Evolutionary conservation across 2,888 invertebrate species (phyloP), one percentile per base, ranked within the genome.

Genomic region (Hipparchia semele): DNA sequence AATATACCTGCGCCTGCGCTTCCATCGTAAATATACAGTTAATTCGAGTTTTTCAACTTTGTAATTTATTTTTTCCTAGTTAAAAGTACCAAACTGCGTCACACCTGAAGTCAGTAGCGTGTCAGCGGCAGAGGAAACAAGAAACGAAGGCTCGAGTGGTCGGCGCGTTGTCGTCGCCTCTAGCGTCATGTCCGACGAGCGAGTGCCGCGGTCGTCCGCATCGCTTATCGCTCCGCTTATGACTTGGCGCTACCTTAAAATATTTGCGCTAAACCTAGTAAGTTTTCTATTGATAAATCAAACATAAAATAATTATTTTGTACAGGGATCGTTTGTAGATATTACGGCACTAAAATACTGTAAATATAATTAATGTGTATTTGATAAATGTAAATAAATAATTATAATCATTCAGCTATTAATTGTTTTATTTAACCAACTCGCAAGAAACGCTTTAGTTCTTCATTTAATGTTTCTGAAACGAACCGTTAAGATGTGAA

Each of bases 151-250:
- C 0, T 85, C 92, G 0, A 94, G 89, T 45, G 93, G 94, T 3
- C 87, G 92, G 8, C 95, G 95, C 2, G 94, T 95, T 1, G 95
- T 96, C 0, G 94, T 96, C 60, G 96, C 96, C 6, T 96, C 95
- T 71, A 96, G 96, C 83, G 96, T 96, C 10, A 95, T 95, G 94
- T 94, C 96, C 0, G 96, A 96, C 76, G 95, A 96, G 76, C 84
- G 93, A 53, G 85, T 84, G 2, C 80, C 90, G 1, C 87, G 95
- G 80, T 83, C 92, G 1, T 72, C 87, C 82, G 87, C 89, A 73
- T 72, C 86, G 74, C 81, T 79, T 10, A 10, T 76, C 81, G 79
- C 84, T 79, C 77, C 83, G 77, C 81, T 83, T 76, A 79, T 81
- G 72, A 83, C 56, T 23, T 39, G 60, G 12, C 58, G 10, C 70